These are phyloP conservation scores for Cerastis leucographa DNA, from an alignment of 2,888 invertebrate genomes.

Conservation along the genomic window DNA sequence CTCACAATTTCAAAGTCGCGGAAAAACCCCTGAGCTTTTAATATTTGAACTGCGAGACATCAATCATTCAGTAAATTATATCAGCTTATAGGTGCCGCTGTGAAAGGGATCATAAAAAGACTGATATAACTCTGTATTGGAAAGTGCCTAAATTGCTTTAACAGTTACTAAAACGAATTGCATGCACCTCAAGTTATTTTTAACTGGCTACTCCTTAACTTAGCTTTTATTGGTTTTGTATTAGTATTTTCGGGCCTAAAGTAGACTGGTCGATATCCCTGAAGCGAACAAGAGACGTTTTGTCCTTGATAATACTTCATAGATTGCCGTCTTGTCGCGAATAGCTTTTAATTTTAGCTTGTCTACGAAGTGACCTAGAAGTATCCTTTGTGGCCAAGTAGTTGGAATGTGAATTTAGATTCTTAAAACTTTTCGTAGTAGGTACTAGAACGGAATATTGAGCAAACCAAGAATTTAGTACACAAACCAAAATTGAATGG, in stretches of 20 bases:
- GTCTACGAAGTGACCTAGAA: neutral
- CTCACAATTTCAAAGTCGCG: neutral
- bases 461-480: neutral
- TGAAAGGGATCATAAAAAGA: neutral
- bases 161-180: neutral
- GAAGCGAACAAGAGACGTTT: conserved; percentile 1
- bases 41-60: neutral
- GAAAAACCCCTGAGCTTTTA: neutral
- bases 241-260: conserved; percentile 9
- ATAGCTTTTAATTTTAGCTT: conserved; percentile 1
- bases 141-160: neutral
- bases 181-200: conserved; percentile 9
- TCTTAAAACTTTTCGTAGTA: neutral
- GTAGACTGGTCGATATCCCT: conserved; percentile 6
- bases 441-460: neutral
- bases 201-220: neutral
- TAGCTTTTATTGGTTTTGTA: conserved; percentile 3
- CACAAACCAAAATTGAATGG: neutral
- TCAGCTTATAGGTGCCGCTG: neutral
- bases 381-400: neutral
- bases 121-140: neutral
- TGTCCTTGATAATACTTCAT: conserved; percentile 14
- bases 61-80: conserved; percentile 1
- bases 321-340: neutral
- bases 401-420: neutral